Evolutionary conservation across 1,140 invertebrate genomes (phyloP).

Genomic region (Manduca sexta): DNA sequence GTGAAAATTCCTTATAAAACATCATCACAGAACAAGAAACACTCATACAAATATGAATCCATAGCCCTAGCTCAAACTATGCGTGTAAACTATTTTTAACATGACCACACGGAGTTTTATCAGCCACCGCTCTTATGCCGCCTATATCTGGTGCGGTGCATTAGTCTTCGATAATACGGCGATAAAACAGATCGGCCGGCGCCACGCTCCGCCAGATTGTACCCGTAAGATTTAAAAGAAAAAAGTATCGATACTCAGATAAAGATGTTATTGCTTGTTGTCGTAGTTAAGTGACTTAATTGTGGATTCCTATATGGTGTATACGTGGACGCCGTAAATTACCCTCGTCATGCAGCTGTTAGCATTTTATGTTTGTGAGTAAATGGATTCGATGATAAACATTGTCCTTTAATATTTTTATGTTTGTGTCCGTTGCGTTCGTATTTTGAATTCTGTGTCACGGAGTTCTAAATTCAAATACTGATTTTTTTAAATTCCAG

Average conservation of each 20-base stretch:
- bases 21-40: no score
- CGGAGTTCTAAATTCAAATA: no score
- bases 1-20: no score
- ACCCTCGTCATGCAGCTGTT: slow-evolving; percentile 1
- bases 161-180: slow-evolving; percentile 67
- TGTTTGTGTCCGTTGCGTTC: no score
- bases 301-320: slow-evolving; percentile 60
- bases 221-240: slow-evolving; percentile 57
- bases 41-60: background rate
- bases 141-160: slow-evolving; percentile 63
- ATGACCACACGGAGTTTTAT: slow-evolving; percentile 67
- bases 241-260: slow-evolving; percentile 64
- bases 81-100: slow-evolving; percentile 70
- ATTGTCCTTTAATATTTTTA: background rate
- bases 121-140: slow-evolving; percentile 65
- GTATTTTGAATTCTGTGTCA: no score
- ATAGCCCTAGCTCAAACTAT: slow-evolving; percentile 57
- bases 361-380: slow-evolving; percentile 10
- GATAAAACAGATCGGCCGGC: slow-evolving; percentile 67
- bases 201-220: slow-evolving; percentile 63
- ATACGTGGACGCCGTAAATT: slow-evolving; percentile 24
- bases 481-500: no score
- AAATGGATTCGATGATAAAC: slow-evolving; percentile 3
- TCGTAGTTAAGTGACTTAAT: slow-evolving; percentile 62
- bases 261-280: slow-evolving; percentile 64